Evolutionary conservation across 2,113 vertebrate genomes (phyloP), one percentile per base, ranked within the genome.

Genomic region (Corydoras maculifer): DNA sequence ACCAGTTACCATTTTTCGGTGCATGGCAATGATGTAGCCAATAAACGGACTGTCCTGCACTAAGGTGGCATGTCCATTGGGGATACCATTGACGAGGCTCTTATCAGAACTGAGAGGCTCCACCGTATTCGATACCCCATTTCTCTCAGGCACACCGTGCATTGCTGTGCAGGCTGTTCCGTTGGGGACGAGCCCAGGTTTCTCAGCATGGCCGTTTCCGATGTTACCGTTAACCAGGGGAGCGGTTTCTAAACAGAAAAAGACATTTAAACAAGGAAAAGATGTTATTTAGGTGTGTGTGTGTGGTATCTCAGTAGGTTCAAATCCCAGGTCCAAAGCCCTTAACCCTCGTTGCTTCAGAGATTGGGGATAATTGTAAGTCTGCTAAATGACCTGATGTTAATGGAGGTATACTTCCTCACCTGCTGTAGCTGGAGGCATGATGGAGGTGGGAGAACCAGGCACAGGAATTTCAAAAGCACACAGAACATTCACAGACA

Each of bases 11-110:
- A 99, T 99, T 85, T 99, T 99, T 74, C 97, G 91, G 86, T 99
- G 97, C 82, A 99, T 92, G 70, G 97, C 97, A 66, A 99, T 98
- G 80, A 98, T 98, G 86, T 98, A 99, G 0, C 97, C 95, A 5
- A 86, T 95, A 81, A 94, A 95, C 0, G 95, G 92, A 70, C 90
- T 96, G 31, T 95, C 93, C 54, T 91, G 85, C 68, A 93, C 78
- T 0, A 86, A 82, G 10, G 90, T 79, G 74, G 91, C 74, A 29
- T 96, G 94, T 8, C 94, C 93, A 0, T 99, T 98, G 66, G 88
- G 78, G 9, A 91, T 68, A 62, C 93, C 91, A 61, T 91, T 87
- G 76, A 88, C 78, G 5, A 92, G 70, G 18, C 78, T 86, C 6
- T 84, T 89, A 57, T 96, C 96, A 3, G 86, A 90, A 78, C 86